Conservation (phyloP, 2,113 vertebrate species). For the Psittacula cyanocephala region DNA sequence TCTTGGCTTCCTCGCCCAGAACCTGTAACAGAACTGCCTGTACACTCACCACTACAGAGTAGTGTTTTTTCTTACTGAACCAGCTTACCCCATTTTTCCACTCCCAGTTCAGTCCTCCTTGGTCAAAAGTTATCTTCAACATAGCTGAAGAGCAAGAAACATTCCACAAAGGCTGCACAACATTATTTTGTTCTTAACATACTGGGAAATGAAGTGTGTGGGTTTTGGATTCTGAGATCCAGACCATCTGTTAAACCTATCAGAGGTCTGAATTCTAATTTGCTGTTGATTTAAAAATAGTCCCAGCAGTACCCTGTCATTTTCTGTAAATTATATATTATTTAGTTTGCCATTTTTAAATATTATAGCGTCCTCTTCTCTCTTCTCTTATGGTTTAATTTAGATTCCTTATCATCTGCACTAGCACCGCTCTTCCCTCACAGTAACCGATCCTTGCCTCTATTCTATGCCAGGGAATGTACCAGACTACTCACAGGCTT, state of each 20-base stretch:
- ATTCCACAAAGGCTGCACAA: slow-evolving; percentile 43
- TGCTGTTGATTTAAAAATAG: slow-evolving; percentile 75
- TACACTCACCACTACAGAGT: background rate
- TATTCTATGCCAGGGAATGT: background rate
- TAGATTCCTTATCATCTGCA: slow-evolving; percentile 69
- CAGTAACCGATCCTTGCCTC: slow-evolving; percentile 13
- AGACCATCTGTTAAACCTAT: slow-evolving; percentile 77
- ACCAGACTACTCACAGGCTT: background rate
- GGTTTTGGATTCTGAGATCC: slow-evolving; percentile 71
- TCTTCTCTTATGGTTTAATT: slow-evolving; percentile 64
- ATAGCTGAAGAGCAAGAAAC: slow-evolving; percentile 55
- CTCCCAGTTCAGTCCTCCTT: background rate
- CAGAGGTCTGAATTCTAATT: slow-evolving; percentile 74
- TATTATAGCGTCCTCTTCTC: slow-evolving; percentile 56
- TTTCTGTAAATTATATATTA: slow-evolving; percentile 77
- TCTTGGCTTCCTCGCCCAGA: background rate
- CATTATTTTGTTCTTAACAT: slow-evolving; percentile 61
- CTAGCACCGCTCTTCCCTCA: slow-evolving; percentile 20
- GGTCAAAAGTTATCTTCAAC: slow-evolving; percentile 49
- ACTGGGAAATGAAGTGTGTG: slow-evolving; percentile 69
- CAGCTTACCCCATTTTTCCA: slow-evolving; percentile 26
- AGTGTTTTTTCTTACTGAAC: background rate
- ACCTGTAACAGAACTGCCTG: background rate
- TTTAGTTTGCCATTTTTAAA: slow-evolving; percentile 75
- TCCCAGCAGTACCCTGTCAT: slow-evolving; percentile 72